These are phyloP conservation scores for Protaetia brevitarsis DNA, from an alignment of 1,140 invertebrate genomes.

Conservation along the genomic window DNA sequence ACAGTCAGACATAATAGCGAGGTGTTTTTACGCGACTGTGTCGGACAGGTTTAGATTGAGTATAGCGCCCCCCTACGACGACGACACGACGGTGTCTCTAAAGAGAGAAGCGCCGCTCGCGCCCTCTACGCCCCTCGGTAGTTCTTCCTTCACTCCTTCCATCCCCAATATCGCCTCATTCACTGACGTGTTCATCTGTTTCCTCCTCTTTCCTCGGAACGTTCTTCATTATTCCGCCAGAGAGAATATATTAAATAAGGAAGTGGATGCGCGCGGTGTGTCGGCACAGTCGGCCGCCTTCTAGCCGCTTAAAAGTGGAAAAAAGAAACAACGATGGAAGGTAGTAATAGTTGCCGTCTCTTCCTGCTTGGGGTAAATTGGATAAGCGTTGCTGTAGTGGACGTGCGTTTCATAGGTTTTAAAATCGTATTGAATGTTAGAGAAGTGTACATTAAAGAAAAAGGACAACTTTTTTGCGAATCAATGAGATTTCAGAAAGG, in stretches of 20 bases:
- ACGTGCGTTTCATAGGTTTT: too few relatives aligned
- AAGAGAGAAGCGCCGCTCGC: not conserved
- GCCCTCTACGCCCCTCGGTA: not conserved
- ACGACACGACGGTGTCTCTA: not conserved
- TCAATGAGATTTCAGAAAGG: too few relatives aligned
- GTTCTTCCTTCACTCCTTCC: not conserved
- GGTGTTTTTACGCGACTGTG: slow-evolving; percentile 36
- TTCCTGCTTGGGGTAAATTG: too few relatives aligned
- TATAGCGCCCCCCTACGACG: slow-evolving; percentile 20
- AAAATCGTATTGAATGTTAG: too few relatives aligned
- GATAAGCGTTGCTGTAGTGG: too few relatives aligned
- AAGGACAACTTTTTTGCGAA: too few relatives aligned
- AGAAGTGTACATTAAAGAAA: too few relatives aligned
- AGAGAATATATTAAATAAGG: not conserved
- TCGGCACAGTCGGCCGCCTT: not conserved
- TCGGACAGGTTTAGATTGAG: slow-evolving; percentile 35
- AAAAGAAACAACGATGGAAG: not conserved
- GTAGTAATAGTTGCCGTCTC: too few relatives aligned
- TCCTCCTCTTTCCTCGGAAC: not conserved
- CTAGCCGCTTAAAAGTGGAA: not conserved
- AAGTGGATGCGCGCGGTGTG: not conserved
- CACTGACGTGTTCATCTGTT: slow-evolving; percentile 20
- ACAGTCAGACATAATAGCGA: slow-evolving; percentile 35
- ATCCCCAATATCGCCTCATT: not conserved
- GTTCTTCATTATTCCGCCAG: slow-evolving; percentile 9